Evolutionary conservation across 2,888 invertebrate genomes (phyloP).

Genomic region (Eristalinus aeneus): DNA sequence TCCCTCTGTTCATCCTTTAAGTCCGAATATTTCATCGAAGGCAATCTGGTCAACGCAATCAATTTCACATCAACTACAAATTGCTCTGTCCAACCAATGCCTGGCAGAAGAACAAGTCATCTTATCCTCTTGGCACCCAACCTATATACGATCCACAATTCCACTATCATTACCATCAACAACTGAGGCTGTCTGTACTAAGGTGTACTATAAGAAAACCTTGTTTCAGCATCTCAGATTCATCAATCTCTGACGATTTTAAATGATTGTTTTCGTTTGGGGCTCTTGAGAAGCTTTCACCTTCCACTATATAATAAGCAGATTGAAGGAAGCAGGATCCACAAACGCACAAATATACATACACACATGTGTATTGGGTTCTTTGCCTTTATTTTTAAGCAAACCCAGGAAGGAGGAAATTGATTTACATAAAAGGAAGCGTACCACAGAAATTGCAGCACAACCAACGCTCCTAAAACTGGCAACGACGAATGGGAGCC

Average conservation of each 20-base stretch:
- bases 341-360: background rate
- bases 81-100: slow-evolving; percentile 13
- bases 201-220: background rate
- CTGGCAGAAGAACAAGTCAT: background rate
- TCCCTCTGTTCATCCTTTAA: background rate
- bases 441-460: slow-evolving; percentile 12
- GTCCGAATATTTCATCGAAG: slow-evolving; percentile 12
- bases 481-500: background rate
- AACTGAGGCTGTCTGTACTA: background rate
- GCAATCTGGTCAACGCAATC: slow-evolving; percentile 42
- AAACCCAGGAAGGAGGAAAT: slow-evolving; percentile 2
- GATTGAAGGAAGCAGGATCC: background rate
- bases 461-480: background rate
- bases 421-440: slow-evolving; percentile 16
- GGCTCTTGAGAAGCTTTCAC: background rate
- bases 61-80: slow-evolving; percentile 39
- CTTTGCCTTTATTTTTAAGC: background rate
- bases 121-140: background rate
- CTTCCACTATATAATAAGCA: background rate
- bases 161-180: slow-evolving; percentile 4
- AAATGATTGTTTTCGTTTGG: slow-evolving; percentile 1
- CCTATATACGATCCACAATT: background rate
- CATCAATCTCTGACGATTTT: slow-evolving; percentile 7
- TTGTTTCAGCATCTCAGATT: background rate
- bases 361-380: background rate